Base-by-base conservation (phyloP, 1,140 invertebrate genomes). In the Ceratina calcarata region DNA sequence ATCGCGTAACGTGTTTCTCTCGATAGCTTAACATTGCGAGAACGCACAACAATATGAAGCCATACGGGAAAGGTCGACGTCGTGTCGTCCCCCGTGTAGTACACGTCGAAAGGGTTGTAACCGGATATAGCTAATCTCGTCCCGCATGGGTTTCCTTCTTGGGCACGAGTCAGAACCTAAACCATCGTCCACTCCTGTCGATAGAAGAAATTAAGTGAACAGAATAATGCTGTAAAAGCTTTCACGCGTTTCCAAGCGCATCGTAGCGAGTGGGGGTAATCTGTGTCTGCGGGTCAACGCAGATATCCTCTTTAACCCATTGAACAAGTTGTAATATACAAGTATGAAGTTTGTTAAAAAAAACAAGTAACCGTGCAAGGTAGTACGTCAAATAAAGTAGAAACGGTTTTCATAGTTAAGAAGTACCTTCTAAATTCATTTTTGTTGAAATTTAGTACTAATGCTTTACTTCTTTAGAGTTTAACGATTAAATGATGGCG, bases 91-190 rank as follows among this genome's bases (percentile, higher is more conserved):
- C 60, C 13, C 55, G 60, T 60, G 78, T 64, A 72, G 61, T 72
- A 66, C 76, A 70, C 74, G 78, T 83, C 78, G 81, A 86, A 87
- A 84, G 81, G 78, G 72, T 12, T 86, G 84, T 88, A 88, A 88
- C 79, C 65, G 61, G 86, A 88, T 88, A 86, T 79, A 86, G 75
- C 72, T 87, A 87, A 88, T 88, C 84, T 78, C n/a, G 61, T 24
- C 22, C 27, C 58, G 32, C n/a, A 15, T 27, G 60, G 86, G 87
- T 74, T 88, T 88, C 87, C 67, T 32, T 24, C 66, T 71, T n/a
- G 15, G 24, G 1, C n/a, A 12, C 13, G 24, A 12, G 7, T n/a
- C 16, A 60, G 58, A 24, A 53, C 55, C 51, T 27, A 0, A 60
- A 61, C 49, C 58, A 53, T 67, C 55, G 18, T 71, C 49, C 16